phyloP scores from a whole-genome alignment of 2,797 vertebrate genomes.

The Melanogrammus aeglefinus region DNA sequence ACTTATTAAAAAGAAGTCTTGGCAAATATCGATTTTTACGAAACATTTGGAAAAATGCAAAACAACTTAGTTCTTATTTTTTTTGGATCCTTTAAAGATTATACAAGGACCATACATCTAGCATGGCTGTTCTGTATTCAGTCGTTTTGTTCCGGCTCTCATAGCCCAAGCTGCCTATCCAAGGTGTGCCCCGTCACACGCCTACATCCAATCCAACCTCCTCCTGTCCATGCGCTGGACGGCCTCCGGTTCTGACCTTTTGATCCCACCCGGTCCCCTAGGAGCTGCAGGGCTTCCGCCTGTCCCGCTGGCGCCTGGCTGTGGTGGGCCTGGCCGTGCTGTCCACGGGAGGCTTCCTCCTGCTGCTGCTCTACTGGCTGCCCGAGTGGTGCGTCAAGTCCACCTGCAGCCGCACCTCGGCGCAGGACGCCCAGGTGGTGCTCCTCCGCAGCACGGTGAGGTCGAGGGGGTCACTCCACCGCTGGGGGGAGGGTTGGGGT shows the following conservation, averaged over 20 bases:
- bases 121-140: not conserved
- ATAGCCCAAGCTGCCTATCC: not conserved
- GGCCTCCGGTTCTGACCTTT: not conserved
- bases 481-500: not conserved
- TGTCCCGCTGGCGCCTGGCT: slow-evolving; percentile 88
- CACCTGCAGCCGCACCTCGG: slow-evolving; percentile 80
- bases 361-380: slow-evolving; percentile 98
- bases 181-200: not conserved
- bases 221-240: not conserved
- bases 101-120: not conserved
- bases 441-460: slow-evolving; percentile 91
- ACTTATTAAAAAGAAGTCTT: too few species aligned
- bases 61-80: not conserved
- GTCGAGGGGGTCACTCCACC: slow-evolving; percentile 2
- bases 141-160: not conserved
- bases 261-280: slow-evolving; percentile 36
- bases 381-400: slow-evolving; percentile 96
- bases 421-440: slow-evolving; percentile 86
- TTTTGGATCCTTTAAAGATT: not conserved
- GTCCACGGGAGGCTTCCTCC: slow-evolving; percentile 91
- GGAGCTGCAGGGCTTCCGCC: slow-evolving; percentile 88
- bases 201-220: not conserved
- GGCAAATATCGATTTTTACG: not conserved
- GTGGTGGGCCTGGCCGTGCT: slow-evolving; percentile 84
- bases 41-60: not conserved